These are phyloP conservation scores for Malurus melanocephalus DNA, from an alignment of 2,113 vertebrate genomes.

Conservation along the genomic window DNA sequence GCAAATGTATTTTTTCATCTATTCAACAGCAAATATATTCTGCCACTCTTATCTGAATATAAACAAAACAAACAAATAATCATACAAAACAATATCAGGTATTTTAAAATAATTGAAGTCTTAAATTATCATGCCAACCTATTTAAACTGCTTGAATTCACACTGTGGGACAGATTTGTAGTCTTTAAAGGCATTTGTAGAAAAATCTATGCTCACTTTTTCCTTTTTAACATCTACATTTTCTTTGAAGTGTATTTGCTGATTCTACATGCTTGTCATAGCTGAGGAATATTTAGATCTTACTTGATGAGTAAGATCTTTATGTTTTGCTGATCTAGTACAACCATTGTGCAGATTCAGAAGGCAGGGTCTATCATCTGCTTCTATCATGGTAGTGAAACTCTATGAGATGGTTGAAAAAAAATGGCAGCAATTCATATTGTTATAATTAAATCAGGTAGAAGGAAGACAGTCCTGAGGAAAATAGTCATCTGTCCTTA, in stretches of 20 bases:
- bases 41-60: not conserved
- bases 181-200: not conserved
- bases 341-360: not conserved
- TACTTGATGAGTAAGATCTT: conserved; percentile 9
- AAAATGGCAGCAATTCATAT: not conserved
- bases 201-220: not conserved
- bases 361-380: not conserved
- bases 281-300: not conserved
- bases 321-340: conserved; percentile 27
- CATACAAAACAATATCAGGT: not conserved
- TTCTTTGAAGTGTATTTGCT: conserved; percentile 32
- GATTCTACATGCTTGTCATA: not conserved
- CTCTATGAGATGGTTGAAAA: not conserved
- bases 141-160: not conserved
- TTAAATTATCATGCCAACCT: not conserved
- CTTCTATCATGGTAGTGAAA: not conserved
- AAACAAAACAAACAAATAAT: not conserved
- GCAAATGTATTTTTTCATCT: not conserved
- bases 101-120: not conserved
- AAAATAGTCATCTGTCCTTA: not conserved
- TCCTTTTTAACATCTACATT: not conserved
- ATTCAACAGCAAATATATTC: not conserved
- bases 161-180: not conserved
- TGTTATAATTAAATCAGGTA: not conserved
- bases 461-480: not conserved